phyloP scores from a whole-genome alignment of 2,113 vertebrate species.

The Puffinus mauretanicus region DNA sequence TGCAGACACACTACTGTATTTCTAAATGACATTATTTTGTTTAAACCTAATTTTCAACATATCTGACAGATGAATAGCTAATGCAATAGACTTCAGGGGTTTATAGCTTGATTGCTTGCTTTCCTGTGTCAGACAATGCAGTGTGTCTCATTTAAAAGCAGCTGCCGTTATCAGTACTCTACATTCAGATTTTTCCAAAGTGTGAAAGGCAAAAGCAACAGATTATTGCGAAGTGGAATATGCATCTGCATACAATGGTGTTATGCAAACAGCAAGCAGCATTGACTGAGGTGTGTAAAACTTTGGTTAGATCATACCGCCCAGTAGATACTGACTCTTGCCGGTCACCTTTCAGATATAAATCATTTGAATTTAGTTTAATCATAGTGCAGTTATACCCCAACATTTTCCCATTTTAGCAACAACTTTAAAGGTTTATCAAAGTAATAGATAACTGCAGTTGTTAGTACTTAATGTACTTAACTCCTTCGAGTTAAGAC shows the following conservation, averaged over 20 bases:
- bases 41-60: neutral
- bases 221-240: constrained; percentile 67
- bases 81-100: neutral
- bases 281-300: constrained; percentile 81
- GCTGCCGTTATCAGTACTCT: constrained; percentile 52
- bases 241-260: constrained; percentile 70
- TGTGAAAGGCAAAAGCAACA: constrained; percentile 78
- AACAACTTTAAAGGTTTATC: constrained; percentile 59
- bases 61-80: constrained; percentile 11
- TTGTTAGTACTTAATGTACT: constrained; percentile 4
- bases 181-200: constrained; percentile 61
- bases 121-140: constrained; percentile 66
- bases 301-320: constrained; percentile 90
- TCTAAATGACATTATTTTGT: neutral
- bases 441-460: constrained; percentile 38
- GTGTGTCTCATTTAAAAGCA: constrained; percentile 70
- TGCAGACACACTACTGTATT: neutral
- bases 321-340: constrained; percentile 93
- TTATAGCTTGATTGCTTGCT: constrained; percentile 42
- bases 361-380: constrained; percentile 85
- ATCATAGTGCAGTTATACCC: constrained; percentile 68
- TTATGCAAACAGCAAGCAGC: constrained; percentile 85
- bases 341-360: constrained; percentile 98
- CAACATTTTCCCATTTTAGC: constrained; percentile 66
- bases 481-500: neutral